phyloP scores from a whole-genome alignment of 1,140 invertebrate species.

The Drosophila setifemur region DNA sequence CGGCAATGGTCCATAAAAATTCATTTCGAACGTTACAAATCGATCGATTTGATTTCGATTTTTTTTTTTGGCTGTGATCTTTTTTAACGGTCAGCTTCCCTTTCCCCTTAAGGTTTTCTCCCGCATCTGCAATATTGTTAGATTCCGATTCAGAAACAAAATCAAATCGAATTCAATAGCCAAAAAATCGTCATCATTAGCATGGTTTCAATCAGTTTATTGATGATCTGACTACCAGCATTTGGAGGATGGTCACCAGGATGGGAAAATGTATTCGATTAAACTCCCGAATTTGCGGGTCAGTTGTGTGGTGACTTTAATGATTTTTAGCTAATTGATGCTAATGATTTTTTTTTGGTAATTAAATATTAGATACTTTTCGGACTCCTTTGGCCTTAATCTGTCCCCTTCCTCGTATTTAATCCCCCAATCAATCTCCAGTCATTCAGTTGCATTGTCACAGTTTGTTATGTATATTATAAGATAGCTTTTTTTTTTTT shows the following conservation, averaged over 20 bases:
- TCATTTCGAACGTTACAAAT: constrained; percentile 58
- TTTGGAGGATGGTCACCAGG: constrained; percentile 41
- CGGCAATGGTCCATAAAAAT: constrained; percentile 63
- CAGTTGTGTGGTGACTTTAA: constrained; percentile 45
- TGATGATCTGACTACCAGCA: constrained; percentile 71
- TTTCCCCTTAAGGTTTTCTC: constrained; percentile 35
- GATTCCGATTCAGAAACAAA: no score
- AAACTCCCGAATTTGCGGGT: constrained; percentile 52
- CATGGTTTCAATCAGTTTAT: constrained; percentile 75
- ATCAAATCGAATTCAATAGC: constrained; percentile 54
- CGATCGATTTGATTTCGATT: constrained; percentile 51
- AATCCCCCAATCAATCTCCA: constrained; percentile 60
- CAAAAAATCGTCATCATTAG: constrained; percentile 67
- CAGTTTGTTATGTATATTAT: constrained; percentile 55
- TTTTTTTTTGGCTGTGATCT: constrained; percentile 53
- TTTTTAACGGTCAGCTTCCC: constrained; percentile 62
- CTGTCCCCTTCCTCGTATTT: constrained; percentile 1
- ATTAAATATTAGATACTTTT: not conserved
- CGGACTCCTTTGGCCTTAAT: constrained; percentile 34
- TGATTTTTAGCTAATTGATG: constrained; percentile 69
- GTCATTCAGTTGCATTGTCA: constrained; percentile 53
- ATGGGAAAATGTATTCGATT: constrained; percentile 5
- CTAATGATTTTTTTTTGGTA: constrained; percentile 50
- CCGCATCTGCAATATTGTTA: constrained; percentile 54
- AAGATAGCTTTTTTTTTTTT: constrained; percentile 24